These are phyloP conservation scores for Odontamblyopus lacepedii DNA, from an alignment of 2,797 vertebrate species.

Conservation along the genomic window DNA sequence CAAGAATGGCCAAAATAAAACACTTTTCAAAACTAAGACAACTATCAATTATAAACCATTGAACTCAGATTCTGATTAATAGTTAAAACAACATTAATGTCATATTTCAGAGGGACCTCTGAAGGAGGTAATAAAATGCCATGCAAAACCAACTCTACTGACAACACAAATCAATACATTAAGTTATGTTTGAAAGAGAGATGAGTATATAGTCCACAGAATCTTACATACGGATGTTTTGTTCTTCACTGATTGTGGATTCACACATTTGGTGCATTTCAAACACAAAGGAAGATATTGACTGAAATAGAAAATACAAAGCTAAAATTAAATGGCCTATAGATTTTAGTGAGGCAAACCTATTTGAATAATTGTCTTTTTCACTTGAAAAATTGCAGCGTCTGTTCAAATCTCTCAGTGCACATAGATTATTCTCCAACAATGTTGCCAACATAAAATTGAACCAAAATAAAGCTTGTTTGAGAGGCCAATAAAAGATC, in stretches of 20 bases:
- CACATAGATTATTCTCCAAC: constrained; percentile 17
- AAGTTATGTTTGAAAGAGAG: constrained; percentile 51
- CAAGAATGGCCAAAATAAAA: constrained; percentile 32
- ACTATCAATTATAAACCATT: constrained; percentile 53
- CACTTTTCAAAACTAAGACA: constrained; percentile 41
- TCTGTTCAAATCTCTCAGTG: constrained; percentile 7
- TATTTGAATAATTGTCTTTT: background rate
- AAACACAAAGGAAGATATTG: constrained; percentile 24
- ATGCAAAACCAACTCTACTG: constrained; percentile 71
- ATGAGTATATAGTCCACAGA: constrained; percentile 30
- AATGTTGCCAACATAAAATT: constrained; percentile 34
- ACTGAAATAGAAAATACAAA: background rate
- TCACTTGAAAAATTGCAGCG: background rate
- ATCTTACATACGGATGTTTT: constrained; percentile 27
- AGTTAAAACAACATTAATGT: constrained; percentile 66
- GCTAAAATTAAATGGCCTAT: background rate
- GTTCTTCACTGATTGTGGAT: constrained; percentile 10
- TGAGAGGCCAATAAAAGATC: constrained; percentile 21
- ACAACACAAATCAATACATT: constrained; percentile 56
- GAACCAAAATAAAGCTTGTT: constrained; percentile 34
- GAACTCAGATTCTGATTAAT: constrained; percentile 61
- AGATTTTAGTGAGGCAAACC: background rate
- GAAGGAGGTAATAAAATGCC: constrained; percentile 68
- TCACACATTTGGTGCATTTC: constrained; percentile 1
- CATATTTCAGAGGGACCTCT: constrained; percentile 54